Base-by-base conservation (phyloP, 30 jellyfish, hydroid and myxozoan species). In the Chironex yamaguchii region DNA sequence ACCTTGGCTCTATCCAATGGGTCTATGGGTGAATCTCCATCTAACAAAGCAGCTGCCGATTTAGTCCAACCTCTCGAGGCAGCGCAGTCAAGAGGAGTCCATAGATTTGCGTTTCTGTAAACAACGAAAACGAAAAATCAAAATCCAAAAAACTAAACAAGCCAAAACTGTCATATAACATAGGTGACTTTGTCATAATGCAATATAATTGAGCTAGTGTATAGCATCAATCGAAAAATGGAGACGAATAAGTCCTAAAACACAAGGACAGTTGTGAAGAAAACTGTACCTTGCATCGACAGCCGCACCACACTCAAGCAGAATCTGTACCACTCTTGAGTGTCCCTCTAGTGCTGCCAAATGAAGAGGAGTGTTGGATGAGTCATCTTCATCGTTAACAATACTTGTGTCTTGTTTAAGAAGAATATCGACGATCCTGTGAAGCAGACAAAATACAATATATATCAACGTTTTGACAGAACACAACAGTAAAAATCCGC, bases 41-140 rank as follows among this genome's bases (percentile, higher is more conserved):
- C 97, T 1, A 94, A 96, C 29, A 94, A 64, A 36, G 90, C 88
- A 75, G 83, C 99, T 2, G 99, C 99, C 36, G 96, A 82, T 54
- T 85, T 74, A 4, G 96, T 94, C 97, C 97, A 94, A 9, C 99
- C 99, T 6, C 99, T 94, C 4, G 91, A 89, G 0, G 99, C 99
- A 21, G 99, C 97, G 42, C 99, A 94, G 63, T 94, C 99, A 34
- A 94, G 89, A 35, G 99, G 99, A 9, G 99, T 94, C 99, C 99
- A 94, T 91, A 94, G 82, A 27, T 58, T 84, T 48, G 99, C 99
- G 78, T 94, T 94, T 34, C 99, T 94, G 21, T 17, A 26, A 58
- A n/a, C n/a, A n/a, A n/a, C n/a, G n/a, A n/a, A n/a, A n/a, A n/a
- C n/a, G n/a, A n/a, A n/a, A n/a, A n/a, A n/a, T n/a, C n/a, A n/a